Evolutionary conservation across 1,140 invertebrate genomes (phyloP), one percentile per base, ranked within the genome.

Genomic region (Muscidifurax raptorellus): DNA sequence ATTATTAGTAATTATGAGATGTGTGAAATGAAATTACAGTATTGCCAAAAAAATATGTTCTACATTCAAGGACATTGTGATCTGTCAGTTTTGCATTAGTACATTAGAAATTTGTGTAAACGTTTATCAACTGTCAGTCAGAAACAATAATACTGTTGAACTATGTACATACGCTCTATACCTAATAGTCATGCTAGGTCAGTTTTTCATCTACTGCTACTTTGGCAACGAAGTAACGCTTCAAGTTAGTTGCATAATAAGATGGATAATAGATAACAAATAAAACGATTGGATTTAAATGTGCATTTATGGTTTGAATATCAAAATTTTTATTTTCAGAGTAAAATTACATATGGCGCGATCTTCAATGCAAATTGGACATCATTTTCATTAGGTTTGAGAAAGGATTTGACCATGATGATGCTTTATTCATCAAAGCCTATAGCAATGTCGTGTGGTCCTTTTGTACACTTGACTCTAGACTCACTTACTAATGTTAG

Each of bases 141-240:
- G 44, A 27, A 28, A n/a, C 13, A 77, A n/a, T 22, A 77, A 13
- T 18, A 27, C 30, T 4, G 27, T 77, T n/a, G 75, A 77, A 27
- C 25, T 52, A 15, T 12, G n/a, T 1, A 77, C 75, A 9, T 77
- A 77, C 22, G 22, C 28, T 18, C 1, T 52, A 2, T 77, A 47
- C 22, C n/a, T 77, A 10, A 27, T 44, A 3, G 40, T n/a, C 9
- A 77, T 77, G 44, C 44, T 77, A 7, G 75, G 75, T 2, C 75
- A 77, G 44, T 32, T 77, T 47, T 77, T 77, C 44, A 7, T 77
- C 25, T 44, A 47, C 44, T 77, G 75, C 18, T 77, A 77, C 44
- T 77, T 77, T 27, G 75, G 75, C 7, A 77, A 77, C 40, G 75
- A 77, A 77, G 44, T 77, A 6, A n/a, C 36, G 13, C 25, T 77